Evolutionary conservation across 2,113 vertebrate genomes (phyloP).

Genomic region (Ranitomeya variabilis): DNA sequence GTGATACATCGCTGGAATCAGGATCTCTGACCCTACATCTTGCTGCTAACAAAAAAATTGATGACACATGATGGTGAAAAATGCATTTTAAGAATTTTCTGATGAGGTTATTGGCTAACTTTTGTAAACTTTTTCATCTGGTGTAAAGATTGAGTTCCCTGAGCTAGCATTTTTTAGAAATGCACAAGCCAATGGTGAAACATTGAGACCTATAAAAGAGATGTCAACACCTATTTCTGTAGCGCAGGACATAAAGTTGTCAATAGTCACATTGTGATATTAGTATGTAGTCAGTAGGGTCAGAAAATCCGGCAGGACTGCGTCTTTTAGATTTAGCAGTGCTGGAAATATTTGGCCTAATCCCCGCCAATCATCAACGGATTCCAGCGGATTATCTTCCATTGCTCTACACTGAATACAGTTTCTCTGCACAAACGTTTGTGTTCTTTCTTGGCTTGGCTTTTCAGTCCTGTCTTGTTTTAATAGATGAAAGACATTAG

Average conservation of each 20-base stretch:
- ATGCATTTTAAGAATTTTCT: no score
- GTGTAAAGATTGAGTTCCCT: no score
- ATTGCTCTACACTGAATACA: constrained; percentile 35
- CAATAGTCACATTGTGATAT: background rate
- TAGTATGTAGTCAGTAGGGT: background rate
- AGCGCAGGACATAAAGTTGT: background rate
- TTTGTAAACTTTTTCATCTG: no score
- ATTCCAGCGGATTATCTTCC: constrained; percentile 55
- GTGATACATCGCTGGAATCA: no score
- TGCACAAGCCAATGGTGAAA: background rate
- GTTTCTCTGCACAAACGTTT: constrained; percentile 15
- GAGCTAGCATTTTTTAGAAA: no score
- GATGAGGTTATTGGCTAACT: no score
- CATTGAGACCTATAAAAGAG: background rate
- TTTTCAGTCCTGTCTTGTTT: constrained; percentile 29
- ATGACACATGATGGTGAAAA: no score
- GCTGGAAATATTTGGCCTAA: constrained; percentile 52
- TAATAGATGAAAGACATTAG: constrained; percentile 21
- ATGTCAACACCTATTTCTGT: background rate
- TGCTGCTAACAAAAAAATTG: no score
- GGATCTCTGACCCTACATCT: no score
- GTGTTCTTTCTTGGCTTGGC: background rate
- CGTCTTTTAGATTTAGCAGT: constrained; percentile 27
- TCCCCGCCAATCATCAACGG: constrained; percentile 51
- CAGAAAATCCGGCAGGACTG: background rate